Evolutionary conservation across 2,797 vertebrate species (phyloP), one percentile per base, ranked within the genome.

Genomic region (Centroberyx gerrardi): DNA sequence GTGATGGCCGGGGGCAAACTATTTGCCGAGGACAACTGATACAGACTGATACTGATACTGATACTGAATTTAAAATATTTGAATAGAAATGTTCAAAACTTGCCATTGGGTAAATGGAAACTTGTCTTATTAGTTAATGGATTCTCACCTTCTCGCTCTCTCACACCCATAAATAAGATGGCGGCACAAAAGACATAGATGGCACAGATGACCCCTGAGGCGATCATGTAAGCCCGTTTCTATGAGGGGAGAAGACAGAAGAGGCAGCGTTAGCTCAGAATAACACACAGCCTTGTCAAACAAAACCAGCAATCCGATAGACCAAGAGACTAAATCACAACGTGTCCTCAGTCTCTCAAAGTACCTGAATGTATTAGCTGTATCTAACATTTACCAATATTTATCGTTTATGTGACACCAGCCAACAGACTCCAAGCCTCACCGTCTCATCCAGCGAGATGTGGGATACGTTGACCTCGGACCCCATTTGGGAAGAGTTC

Each of bases 141-240:
- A 60, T 74, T 56, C 90, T 88, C 85, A 98, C 98, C 96, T 95
- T 95, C 93, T 75, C 85, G 93, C 76, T 99, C 98, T 81, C 74
- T 93, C 22, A 99, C 98, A 0, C 98, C 98, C 14, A 96, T 62
- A 8, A 93, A 93, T 61, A 99, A 84, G 78, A 98, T 81, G 3
- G 85, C 0, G 0, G 97, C 96, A 5, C 98, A 99, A 70, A 98
- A 15, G 52, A 98, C 0, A 17, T 98, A 99, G 87, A 99, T 96
- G 31, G 93, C 85, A 64, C 92, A 93, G 12, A 99, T 98, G 88
- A 97, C 96, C 0, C 95, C 97, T 0, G 97, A 98, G 0, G 97
- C 96, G 0, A 96, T 81, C 94, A 98, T 87, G 91, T 99, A 99
- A 0, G 97, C 96, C 0, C 92, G 92, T 89, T 95, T 98, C 98